Base-by-base conservation (phyloP, 2,888 invertebrate genomes). In the Andrena bicolor region DNA sequence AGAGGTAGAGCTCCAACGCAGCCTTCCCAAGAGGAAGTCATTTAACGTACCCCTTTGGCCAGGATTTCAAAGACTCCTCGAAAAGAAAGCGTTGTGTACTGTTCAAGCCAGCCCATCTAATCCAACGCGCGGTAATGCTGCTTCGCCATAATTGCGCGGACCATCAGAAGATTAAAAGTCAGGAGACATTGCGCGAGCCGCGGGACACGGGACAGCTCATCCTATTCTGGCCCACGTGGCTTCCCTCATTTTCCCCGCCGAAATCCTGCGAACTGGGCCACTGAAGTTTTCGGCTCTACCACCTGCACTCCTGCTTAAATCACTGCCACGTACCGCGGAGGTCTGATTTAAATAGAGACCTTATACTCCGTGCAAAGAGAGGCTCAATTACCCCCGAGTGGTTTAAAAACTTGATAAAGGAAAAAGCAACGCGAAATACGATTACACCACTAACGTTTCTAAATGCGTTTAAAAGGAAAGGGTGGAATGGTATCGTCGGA, bases 81-180 rank as follows among this genome's bases (percentile, higher is more conserved):
- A 41, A 13, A 65, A 65, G 65, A 61, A 73, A n/a, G 71, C 13
- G 48, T 71, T 70, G 51, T 30, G 35, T 26, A 23, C 8, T 10
- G 28, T 49, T 23, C 7, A 56, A 58, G 53, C 51, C 63, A 64
- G 26, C 23, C 30, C 49, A 53, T 68, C 65, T 74, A 77, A 84
- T 75, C 72, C 71, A 71, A 49, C 61, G 53, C 56, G 60, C 71
- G 65, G 53, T 79, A 74, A 82, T 65, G 79, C 41, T 56, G 30
- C 80, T 61, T 75, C 74, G 64, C 41, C 76, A 73, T 86, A 86
- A 86, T 86, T 83, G 69, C 73, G 65, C 74, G 58, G 68, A 79
- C 78, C 87, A 87, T 86, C 82, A 86, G 87, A 73, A 82, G 85
- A 86, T 86, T 87, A 86, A 86, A 86, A 87, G 76, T 74, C 86